Percentiles rank a stretch among this genome's conserved stretches.
phyloP scores from a whole-genome alignment of 1,140 invertebrate species.

The Drosophila murphyi region DNA sequence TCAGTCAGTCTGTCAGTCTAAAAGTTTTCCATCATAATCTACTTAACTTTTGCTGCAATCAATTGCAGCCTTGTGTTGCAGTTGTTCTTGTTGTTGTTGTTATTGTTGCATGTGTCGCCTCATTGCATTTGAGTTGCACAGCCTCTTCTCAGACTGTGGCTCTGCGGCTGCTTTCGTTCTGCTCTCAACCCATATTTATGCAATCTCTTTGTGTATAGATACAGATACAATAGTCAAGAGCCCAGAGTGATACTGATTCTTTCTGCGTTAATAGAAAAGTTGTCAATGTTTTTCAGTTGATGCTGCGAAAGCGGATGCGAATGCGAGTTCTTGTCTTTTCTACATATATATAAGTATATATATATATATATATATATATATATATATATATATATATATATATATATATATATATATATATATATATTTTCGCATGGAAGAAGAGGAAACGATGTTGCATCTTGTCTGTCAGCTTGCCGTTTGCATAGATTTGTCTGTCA shows the following conservation, averaged over 20 bases:
- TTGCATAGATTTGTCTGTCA: constrained; percentile 45
- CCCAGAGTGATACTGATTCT: constrained; percentile 16
- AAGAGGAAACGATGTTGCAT: constrained; percentile 29
- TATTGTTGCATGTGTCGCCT: constrained; percentile 59
- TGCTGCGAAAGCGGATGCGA: constrained; percentile 24
- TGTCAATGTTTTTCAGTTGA: constrained; percentile 66
- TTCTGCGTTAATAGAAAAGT: constrained; percentile 77
- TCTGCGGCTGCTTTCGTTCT: not conserved
- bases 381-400: constrained; percentile 6
- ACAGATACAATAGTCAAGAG: constrained; percentile 59
- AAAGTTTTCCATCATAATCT: constrained; percentile 82
- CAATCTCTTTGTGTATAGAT: constrained; percentile 61
- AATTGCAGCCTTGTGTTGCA: constrained; percentile 61
- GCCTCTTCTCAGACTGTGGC: constrained; percentile 42
- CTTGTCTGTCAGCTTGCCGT: constrained; percentile 31
- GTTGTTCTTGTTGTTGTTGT: constrained; percentile 18
- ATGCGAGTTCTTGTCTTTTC: constrained; percentile 39
- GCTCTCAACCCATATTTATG: constrained; percentile 42
- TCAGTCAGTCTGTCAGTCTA: constrained; percentile 48
- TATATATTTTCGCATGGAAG: constrained; percentile 10
- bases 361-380: not conserved
- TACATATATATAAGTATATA: no score
- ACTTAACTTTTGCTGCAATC: constrained; percentile 82
- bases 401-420: no score
- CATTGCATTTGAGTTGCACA: constrained; percentile 70